Percentiles rank a stretch among this genome's conserved stretches.
Evolutionary conservation across 2,797 vertebrate genomes (phyloP).

Genomic region (Dipus sagitta): DNA sequence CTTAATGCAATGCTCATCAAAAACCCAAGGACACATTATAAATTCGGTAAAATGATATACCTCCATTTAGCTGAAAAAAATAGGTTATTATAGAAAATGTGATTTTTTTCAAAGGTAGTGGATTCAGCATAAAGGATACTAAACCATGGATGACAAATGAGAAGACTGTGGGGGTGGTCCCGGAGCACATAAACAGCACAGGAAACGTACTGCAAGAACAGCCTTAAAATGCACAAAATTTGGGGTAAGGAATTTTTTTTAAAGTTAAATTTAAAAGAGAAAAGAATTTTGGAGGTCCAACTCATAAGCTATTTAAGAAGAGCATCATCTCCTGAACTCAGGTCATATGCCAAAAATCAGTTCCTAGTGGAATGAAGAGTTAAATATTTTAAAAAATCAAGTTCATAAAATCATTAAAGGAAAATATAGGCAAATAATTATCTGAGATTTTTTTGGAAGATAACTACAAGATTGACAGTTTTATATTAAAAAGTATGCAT

Average conservation of each 20-base stretch:
- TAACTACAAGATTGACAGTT: not conserved
- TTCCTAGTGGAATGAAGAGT: not conserved
- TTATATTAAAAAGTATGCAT: conserved; percentile 15
- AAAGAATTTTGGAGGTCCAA: conserved; percentile 1
- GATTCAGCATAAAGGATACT: not conserved
- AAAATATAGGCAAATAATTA: conserved; percentile 30
- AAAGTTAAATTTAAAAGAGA: not conserved
- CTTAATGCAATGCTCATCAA: conserved; percentile 59
- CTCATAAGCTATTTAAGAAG: conserved; percentile 29
- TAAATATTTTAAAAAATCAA: not conserved
- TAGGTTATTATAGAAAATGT: not conserved
- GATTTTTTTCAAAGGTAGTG: not conserved
- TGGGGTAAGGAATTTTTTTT: not conserved
- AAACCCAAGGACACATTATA: conserved; percentile 63
- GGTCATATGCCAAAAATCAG: conserved; percentile 35
- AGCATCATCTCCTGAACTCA: conserved; percentile 25
- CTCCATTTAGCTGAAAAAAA: conserved; percentile 68
- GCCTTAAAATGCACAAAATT: not conserved
- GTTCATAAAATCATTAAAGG: conserved; percentile 25
- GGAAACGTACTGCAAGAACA: not conserved
- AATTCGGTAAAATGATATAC: conserved; percentile 61
- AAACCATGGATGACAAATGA: not conserved
- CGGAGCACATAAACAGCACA: not conserved
- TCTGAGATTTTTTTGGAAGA: not conserved
- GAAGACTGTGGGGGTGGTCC: not conserved